Conservation (phyloP, 2,888 invertebrate species). For the Archaeoteleia sp. region DNA sequence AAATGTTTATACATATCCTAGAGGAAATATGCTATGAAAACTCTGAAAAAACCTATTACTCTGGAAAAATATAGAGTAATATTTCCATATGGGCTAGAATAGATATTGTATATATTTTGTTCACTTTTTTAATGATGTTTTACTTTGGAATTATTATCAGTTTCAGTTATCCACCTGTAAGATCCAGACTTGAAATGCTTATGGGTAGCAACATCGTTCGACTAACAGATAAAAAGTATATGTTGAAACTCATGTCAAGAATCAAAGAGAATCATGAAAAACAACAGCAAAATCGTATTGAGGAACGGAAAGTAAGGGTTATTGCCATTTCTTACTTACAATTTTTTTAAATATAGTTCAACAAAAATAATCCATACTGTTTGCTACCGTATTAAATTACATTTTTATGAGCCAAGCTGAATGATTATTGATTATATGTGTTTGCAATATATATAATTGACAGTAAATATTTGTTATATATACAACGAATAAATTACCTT, state of each 20-base stretch:
- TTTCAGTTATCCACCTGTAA: constrained; percentile 80
- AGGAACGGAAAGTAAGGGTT: constrained; percentile 77
- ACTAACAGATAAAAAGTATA: constrained; percentile 82
- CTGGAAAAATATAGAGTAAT: no score
- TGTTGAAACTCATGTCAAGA: constrained; percentile 80
- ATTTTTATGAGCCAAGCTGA: not conserved
- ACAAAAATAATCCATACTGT: not conserved
- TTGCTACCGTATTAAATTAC: not conserved
- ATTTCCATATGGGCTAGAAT: no score
- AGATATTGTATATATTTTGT: no score
- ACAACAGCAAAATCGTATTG: constrained; percentile 80
- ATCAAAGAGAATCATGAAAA: constrained; percentile 81
- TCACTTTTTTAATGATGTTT: no score
- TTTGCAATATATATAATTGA: not conserved
- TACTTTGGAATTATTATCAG: constrained; percentile 75
- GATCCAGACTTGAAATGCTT: constrained; percentile 81
- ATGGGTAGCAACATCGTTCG: constrained; percentile 83
- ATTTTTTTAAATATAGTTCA: not conserved
- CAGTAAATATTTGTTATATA: not conserved
- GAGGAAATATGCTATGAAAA: no score
- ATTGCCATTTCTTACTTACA: not conserved
- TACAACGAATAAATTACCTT: not conserved
- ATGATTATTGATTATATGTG: not conserved
- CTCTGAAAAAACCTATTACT: no score
- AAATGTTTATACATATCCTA: no score